Evolutionary conservation across 2,113 vertebrate genomes (phyloP), one percentile per base, ranked within the genome.

Genomic region (Hucho hucho): DNA sequence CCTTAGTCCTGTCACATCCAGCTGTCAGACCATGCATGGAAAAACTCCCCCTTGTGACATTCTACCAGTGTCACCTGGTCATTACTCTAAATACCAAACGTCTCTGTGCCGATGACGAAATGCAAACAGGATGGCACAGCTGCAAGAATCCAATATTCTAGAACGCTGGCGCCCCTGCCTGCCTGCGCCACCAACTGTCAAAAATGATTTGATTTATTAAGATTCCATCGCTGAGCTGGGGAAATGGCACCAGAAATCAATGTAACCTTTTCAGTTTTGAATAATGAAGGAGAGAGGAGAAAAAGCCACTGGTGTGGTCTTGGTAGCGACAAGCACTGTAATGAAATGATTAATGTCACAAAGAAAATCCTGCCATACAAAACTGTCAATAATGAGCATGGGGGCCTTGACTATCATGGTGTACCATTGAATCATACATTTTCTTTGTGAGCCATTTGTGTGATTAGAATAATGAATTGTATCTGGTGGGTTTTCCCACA

Each of bases 261-360:
- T 86, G 77, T 80, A 84, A 86, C 84, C 84, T 81, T 86, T 83
- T 86, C 79, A 75, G 32, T 64, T 26, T 70, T 81, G 79, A 75
- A 81, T 79, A 80, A 84, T 80, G 77, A 77, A 75, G 46, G 59
- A 13, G 59, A 20, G 20, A 47, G 26, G n/a, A 43, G 75, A 78
- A 74, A 70, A 32, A 66, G 68, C 53, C 61, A 37, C 70, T 59
- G 63, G 43, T 49, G 67, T 59, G 22, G 29, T 67, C 56, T 22
- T 47, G 47, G 28, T 46, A n/a, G 58, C 49, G 29, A 72, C 70
- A 63, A 69, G 64, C 9, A 73, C 9, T 43, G 64, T 75, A 86
- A 86, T 83, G 74, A 81, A 74, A 79, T 77, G 74, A 81, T 83
- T 79, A 77, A 81, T 86, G 81, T 66, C 72, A 58, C 53, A 56